These are phyloP conservation scores for Thamnophis elegans DNA, from an alignment of 2,797 vertebrate species.

Conservation along the genomic window DNA sequence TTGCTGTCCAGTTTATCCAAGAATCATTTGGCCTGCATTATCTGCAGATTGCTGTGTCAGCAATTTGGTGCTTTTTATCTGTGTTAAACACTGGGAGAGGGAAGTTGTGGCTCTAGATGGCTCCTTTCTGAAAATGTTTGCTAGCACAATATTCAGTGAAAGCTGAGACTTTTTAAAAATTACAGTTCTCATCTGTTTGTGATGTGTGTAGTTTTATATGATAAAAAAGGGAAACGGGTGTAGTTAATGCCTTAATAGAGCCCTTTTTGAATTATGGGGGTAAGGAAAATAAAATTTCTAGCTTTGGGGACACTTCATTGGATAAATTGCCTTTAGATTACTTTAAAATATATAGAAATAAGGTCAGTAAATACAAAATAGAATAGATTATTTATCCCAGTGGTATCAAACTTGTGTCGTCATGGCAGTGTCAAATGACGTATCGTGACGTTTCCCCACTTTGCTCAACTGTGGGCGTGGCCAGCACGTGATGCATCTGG, in stretches of 20 bases:
- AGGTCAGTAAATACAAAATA: not conserved
- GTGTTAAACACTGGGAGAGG: not conserved
- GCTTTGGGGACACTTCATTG: not conserved
- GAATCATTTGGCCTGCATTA: not conserved
- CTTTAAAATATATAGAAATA: not conserved
- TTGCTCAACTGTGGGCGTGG: no score
- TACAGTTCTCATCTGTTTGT: not conserved
- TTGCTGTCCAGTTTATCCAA: not conserved
- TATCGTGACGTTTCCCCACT: no score
- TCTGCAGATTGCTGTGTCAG: not conserved
- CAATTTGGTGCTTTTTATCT: not conserved
- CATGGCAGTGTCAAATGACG: no score
- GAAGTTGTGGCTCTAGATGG: not conserved
- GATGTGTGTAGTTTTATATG: not conserved
- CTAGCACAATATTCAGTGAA: not conserved
- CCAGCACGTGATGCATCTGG: no score
- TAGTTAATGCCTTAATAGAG: not conserved
- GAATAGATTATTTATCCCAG: not conserved
- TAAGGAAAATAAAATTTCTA: not conserved
- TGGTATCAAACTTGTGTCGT: no score
- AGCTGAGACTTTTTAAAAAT: not conserved
- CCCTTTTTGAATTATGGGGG: not conserved
- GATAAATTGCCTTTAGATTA: not conserved
- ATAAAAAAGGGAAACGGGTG: not conserved
- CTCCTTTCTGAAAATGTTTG: not conserved